Conservation (phyloP, 35 echinoderm and acorn worm species). For the Antedon bifida region DNA sequence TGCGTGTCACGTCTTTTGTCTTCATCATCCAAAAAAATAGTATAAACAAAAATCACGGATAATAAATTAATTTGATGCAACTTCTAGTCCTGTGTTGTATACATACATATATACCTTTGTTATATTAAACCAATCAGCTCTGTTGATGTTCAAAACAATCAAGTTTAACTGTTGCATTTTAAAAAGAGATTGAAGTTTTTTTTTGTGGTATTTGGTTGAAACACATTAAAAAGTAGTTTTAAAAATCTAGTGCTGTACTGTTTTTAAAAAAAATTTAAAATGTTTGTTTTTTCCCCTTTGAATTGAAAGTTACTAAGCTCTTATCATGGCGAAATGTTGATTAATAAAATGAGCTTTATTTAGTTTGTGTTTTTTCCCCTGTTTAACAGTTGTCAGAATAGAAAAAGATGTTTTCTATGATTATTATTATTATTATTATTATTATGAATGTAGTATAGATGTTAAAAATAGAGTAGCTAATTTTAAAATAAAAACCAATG, state of each 20-base stretch:
- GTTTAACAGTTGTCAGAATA: background rate
- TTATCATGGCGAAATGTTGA: background rate
- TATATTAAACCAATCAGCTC: background rate
- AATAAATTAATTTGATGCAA: background rate
- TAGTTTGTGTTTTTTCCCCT: background rate
- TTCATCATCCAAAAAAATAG: background rate
- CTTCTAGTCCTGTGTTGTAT: background rate
- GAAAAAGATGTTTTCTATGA: background rate
- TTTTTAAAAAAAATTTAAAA: background rate
- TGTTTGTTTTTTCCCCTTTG: background rate
- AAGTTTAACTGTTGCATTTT: background rate
- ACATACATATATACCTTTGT: background rate
- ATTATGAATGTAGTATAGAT: background rate
- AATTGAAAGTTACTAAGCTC: background rate
- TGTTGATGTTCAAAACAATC: background rate
- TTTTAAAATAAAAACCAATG: background rate
- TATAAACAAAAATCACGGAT: background rate
- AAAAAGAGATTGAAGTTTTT: background rate
- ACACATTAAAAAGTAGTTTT: background rate
- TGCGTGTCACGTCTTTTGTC: background rate
- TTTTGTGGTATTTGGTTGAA: background rate
- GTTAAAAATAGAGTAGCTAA: background rate
- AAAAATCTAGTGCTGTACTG: background rate
- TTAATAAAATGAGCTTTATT: background rate
- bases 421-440: background rate